A percentile compares a stretch with the other conserved stretches of the same genome.
These are phyloP conservation scores for Idaea biselata DNA, from an alignment of 2,888 invertebrate genomes.

Conservation along the genomic window DNA sequence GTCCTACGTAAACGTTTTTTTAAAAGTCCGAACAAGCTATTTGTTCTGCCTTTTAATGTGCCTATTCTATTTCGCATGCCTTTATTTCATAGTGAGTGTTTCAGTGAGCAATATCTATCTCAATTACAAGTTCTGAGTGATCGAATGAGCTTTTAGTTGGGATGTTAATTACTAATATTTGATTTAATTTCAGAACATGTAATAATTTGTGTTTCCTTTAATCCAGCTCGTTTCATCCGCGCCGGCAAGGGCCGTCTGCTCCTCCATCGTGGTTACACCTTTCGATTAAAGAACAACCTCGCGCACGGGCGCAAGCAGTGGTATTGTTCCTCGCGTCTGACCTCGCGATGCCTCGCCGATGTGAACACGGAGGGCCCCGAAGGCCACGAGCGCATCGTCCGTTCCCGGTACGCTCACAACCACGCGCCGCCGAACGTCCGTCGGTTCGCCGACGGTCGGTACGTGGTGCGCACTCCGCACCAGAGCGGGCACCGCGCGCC, in stretches of 20 bases:
- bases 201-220: slow-evolving; percentile 33
- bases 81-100: too few relatives aligned
- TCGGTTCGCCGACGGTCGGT: slow-evolving; percentile 73
- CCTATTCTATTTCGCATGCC: not conserved
- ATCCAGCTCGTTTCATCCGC: slow-evolving; percentile 72
- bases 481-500: slow-evolving; percentile 75
- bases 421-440: slow-evolving; percentile 76
- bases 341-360: slow-evolving; percentile 73
- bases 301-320: slow-evolving; percentile 77
- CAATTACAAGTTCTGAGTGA: not conserved
- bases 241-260: slow-evolving; percentile 73
- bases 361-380: slow-evolving; percentile 77
- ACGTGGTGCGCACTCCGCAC: slow-evolving; percentile 75
- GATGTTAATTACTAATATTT: not conserved
- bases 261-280: slow-evolving; percentile 73
- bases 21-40: slow-evolving; percentile 7
- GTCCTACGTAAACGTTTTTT: slow-evolving; percentile 1
- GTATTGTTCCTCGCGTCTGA: slow-evolving; percentile 75
- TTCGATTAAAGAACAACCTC: slow-evolving; percentile 74
- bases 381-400: slow-evolving; percentile 74
- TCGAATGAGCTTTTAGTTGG: not conserved
- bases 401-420: slow-evolving; percentile 73
- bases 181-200: slow-evolving; percentile 12
- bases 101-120: not conserved
- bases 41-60: slow-evolving; percentile 15